Evolutionary conservation across 2,113 vertebrate genomes (phyloP), one percentile per base, ranked within the genome.

Genomic region (Zapus hudsonius): DNA sequence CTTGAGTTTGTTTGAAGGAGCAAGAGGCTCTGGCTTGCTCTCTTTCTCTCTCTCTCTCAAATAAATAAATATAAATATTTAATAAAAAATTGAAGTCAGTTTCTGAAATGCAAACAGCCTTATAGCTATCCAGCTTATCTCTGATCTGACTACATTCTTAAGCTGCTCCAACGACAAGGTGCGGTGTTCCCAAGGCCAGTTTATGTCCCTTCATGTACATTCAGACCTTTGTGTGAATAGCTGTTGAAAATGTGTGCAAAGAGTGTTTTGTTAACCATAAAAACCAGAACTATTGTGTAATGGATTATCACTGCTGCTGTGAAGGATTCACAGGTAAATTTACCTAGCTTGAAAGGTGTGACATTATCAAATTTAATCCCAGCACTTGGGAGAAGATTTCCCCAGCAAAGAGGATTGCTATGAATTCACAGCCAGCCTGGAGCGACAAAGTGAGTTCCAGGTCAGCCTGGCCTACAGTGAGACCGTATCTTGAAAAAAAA

Each of bases 241-340:
- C 44, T 86, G n/a, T 75, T 88, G 85, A 89, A 81, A 92, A 89
- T 78, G 40, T 80, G 67, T 95, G 66, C 80, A 80, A 89, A 88
- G 89, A 66, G 69, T 40, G 29, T 91, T 89, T 90, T 88, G 85
- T 93, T 94, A 92, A 96, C 90, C 93, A 95, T 89, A 91, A 94
- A 94, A 93, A 92, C 44, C 89, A 86, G 23, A 92, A 76, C 76
- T 85, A 67, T 42, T 89, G 61, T 89, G 93, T 90, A 94, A 94
- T 89, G 92, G 93, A 87, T 81, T 91, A 86, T 25, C n/a, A n/a
- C n/a, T n/a, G n/a, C n/a, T n/a, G n/a, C n/a, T n/a, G n/a, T n/a
- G n/a, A n/a, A n/a, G 31, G 27, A 40, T 86, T 93, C 86, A 90
- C 88, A 93, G 73, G 27, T 44, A 13, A 86, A 83, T 64, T 63